Evolutionary conservation across 2,888 invertebrate species (phyloP), one percentile per base, ranked within the genome.

Genomic region (Apodemia zela): DNA sequence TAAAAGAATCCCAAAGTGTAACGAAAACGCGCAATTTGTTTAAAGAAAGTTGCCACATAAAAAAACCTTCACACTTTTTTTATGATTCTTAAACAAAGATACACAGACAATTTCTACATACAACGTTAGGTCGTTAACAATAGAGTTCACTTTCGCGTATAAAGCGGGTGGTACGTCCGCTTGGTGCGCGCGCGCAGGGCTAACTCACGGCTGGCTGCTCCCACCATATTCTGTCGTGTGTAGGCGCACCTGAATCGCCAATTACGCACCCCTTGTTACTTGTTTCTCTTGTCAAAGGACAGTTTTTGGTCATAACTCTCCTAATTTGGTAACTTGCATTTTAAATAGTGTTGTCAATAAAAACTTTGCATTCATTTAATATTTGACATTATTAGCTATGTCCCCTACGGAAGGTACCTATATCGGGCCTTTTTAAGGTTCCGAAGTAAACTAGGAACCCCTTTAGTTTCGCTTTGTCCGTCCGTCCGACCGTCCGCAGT

Each of bases 221-320:
- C 80, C 84, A 80, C 84, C 82, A 84, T n/a, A n/a, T n/a, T 82
- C 76, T 72, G 63, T 63, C 49, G 57, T 57, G 75, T 77, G 89
- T 88, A 76, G 89, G 89, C 76, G 81, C 78, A 85, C 82, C 80
- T 76, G 86, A 86, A 84, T 82, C 67, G 68, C 89, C 89, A 80
- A 87, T 82, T 88, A 79, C 72, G 89, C 77, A 85, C 81, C 82
- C 85, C 79, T 77, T 38, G 76, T 61, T 65, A 70, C 74, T 64
- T 65, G 75, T 72, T 69, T 72, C 63, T 69, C 38, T 11, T 10
- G 10, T 38, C 65, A 72, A 5, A 17, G 51, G 51, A 51, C 51
- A 21, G 51, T 51, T 51, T 51, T 51, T 51, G 21, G 21, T 18
- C 51, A 51, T 21, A 51, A 63, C 47, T 63, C 65, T 49, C 68